These are phyloP conservation scores for Amphiduros pacificus DNA, from an alignment of 2,888 invertebrate genomes.

Conservation along the genomic window DNA sequence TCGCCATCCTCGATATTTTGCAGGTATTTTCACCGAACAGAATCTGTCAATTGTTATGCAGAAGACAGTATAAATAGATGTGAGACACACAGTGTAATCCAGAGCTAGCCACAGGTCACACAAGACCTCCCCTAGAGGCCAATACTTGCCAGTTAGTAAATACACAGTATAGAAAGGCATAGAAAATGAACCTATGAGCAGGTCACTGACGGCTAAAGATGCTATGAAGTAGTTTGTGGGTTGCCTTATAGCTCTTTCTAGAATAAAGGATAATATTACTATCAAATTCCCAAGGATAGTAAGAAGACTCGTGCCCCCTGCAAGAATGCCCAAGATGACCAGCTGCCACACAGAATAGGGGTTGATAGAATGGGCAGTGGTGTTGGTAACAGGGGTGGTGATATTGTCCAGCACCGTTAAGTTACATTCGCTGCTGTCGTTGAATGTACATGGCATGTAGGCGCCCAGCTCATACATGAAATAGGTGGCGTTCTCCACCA, in stretches of 20 bases:
- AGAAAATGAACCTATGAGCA: conserved; percentile 95
- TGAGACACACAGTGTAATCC: conserved; percentile 96
- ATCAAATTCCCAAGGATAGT: conserved; percentile 95
- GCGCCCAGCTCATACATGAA: no score
- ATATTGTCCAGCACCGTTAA: no score
- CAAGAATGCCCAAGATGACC: conserved; percentile 81
- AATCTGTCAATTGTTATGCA: conserved; percentile 98
- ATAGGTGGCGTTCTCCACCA: no score
- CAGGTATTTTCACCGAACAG: conserved; percentile 97
- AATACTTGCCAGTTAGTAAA: conserved; percentile 85
- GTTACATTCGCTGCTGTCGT: no score
- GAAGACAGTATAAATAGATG: conserved; percentile 96
- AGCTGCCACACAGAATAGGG: conserved; percentile 85
- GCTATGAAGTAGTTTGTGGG: conserved; percentile 99
- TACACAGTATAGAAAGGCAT: conserved; percentile 99
- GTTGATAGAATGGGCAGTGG: no score
- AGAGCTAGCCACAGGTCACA: conserved; percentile 98
- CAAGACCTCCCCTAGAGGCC: conserved; percentile 93
- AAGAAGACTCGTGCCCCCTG: conserved; percentile 84
- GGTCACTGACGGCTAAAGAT: conserved; percentile 93
- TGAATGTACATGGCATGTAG: no score
- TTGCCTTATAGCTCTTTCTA: conserved; percentile 86
- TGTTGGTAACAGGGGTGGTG: no score
- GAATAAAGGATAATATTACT: conserved; percentile 90
- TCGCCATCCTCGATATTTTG: conserved; percentile 94